These are phyloP conservation scores for Anomalospiza imberbis DNA, from an alignment of 2,797 vertebrate species.

Conservation along the genomic window DNA sequence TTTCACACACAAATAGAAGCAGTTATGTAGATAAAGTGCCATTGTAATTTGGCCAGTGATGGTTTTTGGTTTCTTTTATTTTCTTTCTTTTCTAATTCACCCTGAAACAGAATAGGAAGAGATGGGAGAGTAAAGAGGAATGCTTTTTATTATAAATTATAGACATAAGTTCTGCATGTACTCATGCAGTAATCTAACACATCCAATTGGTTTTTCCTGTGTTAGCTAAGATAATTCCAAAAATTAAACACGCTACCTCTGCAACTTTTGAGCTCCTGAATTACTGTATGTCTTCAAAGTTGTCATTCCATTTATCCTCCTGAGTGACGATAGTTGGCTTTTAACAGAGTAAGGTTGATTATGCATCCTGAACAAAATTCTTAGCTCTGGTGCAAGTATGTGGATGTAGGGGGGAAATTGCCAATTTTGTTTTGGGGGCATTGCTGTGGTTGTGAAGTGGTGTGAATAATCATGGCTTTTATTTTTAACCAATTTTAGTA, in stretches of 20 bases:
- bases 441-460: not conserved
- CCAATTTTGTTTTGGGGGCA: not conserved
- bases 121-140: not conserved
- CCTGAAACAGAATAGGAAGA: not conserved
- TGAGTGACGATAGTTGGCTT: not conserved
- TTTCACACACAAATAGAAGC: not conserved
- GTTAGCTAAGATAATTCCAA: not conserved
- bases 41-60: not conserved
- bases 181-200: not conserved
- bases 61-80: not conserved
- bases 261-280: not conserved
- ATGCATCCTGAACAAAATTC: not conserved
- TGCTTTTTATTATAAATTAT: not conserved
- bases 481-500: not conserved
- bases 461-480: not conserved
- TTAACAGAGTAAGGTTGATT: not conserved
- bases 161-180: not conserved
- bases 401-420: rapidly evolving
- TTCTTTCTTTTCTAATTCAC: not conserved
- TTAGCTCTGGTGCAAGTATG: not conserved
- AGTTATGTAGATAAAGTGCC: not conserved
- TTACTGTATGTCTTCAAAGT: not conserved
- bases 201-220: not conserved
- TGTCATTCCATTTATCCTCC: not conserved
- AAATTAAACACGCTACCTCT: not conserved